Percentiles rank a stretch among this genome's conserved stretches.
Evolutionary conservation across 2,888 invertebrate species (phyloP).

Genomic region (Nymphalis c-album): DNA sequence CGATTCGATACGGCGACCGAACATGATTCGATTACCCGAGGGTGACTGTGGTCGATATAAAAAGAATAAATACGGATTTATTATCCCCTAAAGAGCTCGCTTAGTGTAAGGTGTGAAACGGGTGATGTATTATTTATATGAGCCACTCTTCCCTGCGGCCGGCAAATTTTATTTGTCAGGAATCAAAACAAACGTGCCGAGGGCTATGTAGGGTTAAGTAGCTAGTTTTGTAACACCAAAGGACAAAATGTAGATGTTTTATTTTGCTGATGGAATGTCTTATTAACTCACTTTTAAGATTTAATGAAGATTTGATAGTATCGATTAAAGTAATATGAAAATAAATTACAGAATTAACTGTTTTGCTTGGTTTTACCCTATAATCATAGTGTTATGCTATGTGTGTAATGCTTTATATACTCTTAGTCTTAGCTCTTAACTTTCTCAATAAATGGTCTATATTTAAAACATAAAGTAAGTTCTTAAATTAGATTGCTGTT

Average conservation of each 20-base stretch:
- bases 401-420: too few species aligned
- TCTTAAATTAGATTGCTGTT: too few species aligned
- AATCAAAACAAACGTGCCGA: slow-evolving; percentile 68
- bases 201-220: slow-evolving; percentile 45
- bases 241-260: slow-evolving; percentile 4
- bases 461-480: too few species aligned
- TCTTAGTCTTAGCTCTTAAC: too few species aligned
- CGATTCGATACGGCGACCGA: slow-evolving; percentile 70
- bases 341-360: too few species aligned
- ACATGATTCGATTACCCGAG: slow-evolving; percentile 70
- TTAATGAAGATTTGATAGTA: too few species aligned
- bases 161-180: slow-evolving; percentile 70
- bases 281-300: too few species aligned
- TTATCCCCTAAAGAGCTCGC: slow-evolving; percentile 76
- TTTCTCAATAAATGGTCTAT: too few species aligned
- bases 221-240: background rate
- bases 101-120: slow-evolving; percentile 77
- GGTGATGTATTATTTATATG: slow-evolving; percentile 74
- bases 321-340: too few species aligned
- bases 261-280: background rate
- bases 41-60: slow-evolving; percentile 66
- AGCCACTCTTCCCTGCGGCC: slow-evolving; percentile 58
- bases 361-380: background rate
- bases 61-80: slow-evolving; percentile 82
- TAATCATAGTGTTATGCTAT: too few species aligned